Evolutionary conservation across 1,140 invertebrate genomes (phyloP), one percentile per base, ranked within the genome.

Genomic region (Drosophila leontia): DNA sequence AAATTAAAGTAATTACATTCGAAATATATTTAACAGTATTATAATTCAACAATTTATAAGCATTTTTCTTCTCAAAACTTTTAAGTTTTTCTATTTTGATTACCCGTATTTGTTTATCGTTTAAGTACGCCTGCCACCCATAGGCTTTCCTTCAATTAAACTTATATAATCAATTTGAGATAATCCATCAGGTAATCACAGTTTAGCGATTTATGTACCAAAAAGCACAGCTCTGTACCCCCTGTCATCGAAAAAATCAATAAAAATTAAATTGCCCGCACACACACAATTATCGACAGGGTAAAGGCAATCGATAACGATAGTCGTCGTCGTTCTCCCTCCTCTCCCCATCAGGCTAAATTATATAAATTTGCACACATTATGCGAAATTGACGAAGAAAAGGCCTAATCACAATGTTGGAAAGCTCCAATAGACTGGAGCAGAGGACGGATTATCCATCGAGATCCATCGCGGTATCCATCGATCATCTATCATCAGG

Each of bases 291-390:
- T 69, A 69, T 69, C 61, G 42, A 34, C 61, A 53, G 65, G 51
- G 61, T 51, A 13, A 75, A 51, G 42, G 62, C 72, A 75, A 75
- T 76, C 61, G 72, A 76, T 75, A 72, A 74, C 72, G 61, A 76
- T 75, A 75, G 64, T 76, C 34, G 34, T 23, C 42, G 59, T 75
- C 51, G 12, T n/a, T 15, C 26, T 3, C 48, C 26, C 3, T 55
- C 61, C 44, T 42, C 42, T 29, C 15, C 48, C 62, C 61, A 50
- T 50, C 42, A 34, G 17, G 39, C 19, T 53, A 64, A 77, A 82
- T 82, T 77, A 82, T 67, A 82, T 65, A 82, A 82, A 82, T 82
- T 82, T 77, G 64, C 67, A 55, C 63, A 71, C 59, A 81, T 81
- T 81, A 81, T 63, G 71, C 63, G 56, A 57, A 41, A 68, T 67